A percentile compares a stretch with the other conserved stretches of the same genome.
Evolutionary conservation across 2,888 invertebrate genomes (phyloP).

Genomic region (Cryptus viduatorius): DNA sequence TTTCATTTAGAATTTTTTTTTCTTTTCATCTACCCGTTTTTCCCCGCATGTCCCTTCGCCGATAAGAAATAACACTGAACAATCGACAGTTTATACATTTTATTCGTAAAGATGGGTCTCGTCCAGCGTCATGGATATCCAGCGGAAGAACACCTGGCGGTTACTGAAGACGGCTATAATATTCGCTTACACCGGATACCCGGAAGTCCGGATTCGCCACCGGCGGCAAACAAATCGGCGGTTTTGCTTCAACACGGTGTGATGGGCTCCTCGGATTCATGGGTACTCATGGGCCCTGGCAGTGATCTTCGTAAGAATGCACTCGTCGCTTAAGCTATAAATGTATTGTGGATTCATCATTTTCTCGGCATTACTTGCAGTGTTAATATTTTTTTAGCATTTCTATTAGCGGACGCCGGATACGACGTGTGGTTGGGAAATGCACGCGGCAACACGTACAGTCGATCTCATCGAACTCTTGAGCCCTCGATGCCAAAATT

Average conservation of each 20-base stretch:
- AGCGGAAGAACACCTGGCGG: constrained; percentile 76
- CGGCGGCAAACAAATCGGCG: constrained; percentile 70
- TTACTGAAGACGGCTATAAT: constrained; percentile 77
- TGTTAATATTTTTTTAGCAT: constrained; percentile 19
- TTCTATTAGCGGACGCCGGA: constrained; percentile 86
- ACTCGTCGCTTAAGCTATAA: not conserved
- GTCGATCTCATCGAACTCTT: constrained; percentile 28
- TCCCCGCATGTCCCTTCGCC: too few species aligned
- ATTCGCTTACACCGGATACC: constrained; percentile 76
- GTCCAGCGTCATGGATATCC: constrained; percentile 74
- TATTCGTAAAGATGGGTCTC: constrained; percentile 69
- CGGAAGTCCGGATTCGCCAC: constrained; percentile 69
- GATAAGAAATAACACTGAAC: not conserved
- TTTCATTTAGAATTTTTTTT: too few species aligned
- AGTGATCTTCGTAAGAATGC: constrained; percentile 77
- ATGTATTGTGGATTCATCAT: too few species aligned
- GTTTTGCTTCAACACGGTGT: constrained; percentile 77
- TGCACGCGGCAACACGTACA: constrained; percentile 79
- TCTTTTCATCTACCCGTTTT: too few species aligned
- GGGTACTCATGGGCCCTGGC: constrained; percentile 75
- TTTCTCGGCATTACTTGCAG: too few species aligned
- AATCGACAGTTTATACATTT: not conserved
- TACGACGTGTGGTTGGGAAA: constrained; percentile 87
- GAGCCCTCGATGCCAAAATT: constrained; percentile 19
- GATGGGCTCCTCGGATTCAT: constrained; percentile 76